Evolutionary conservation across 2,113 vertebrate genomes (phyloP), one percentile per base, ranked within the genome.

Genomic region (Paraplagusia blochii): DNA sequence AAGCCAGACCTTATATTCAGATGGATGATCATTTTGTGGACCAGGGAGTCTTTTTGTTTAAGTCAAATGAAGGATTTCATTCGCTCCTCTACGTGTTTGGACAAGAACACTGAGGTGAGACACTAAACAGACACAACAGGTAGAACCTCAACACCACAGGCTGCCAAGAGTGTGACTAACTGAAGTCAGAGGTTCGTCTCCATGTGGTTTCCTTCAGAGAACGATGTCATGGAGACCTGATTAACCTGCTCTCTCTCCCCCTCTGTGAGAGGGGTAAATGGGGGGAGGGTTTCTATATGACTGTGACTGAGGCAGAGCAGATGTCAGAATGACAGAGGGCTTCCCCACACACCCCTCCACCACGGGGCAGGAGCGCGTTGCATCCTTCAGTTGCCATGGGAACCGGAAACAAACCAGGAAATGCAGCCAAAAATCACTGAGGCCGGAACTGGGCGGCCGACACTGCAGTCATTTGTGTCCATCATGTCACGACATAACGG

Each of bases 311-410:
- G 17, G 11, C 38, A 42, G 52, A 68, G 63, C 79, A 79, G 70
- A 80, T 83, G 84, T 82, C 75, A 57, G 14, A 22, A 38, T 78
- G 76, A 76, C 56, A 76, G 72, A 61, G 68, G 82, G 82, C 80
- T 57, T 72, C 80, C 75, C 73, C 75, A 29, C 63, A 45, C 80
- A 76, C 71, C 68, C 79, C 60, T 73, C 56, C 54, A 60, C 52
- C 58, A 58, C 58, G 45, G 53, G 44, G 19, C 47, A 47, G 46
- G 29, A 55, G 48, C 35, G 51, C 49, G 60, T 34, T 67, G 71
- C 79, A 58, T 81, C 72, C 61, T 57, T 9, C 53, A 48, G 71
- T 85, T 61, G 38, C 68, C 74, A 87, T 82, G 76, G 82, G 52
- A 83, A 85, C 85, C 56, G 15, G 8, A 36, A 2, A 40, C 44